Percentiles rank a stretch among this genome's conserved stretches.
phyloP scores from a whole-genome alignment of 2,797 vertebrate genomes.

The Hoplostethus atlanticus region DNA sequence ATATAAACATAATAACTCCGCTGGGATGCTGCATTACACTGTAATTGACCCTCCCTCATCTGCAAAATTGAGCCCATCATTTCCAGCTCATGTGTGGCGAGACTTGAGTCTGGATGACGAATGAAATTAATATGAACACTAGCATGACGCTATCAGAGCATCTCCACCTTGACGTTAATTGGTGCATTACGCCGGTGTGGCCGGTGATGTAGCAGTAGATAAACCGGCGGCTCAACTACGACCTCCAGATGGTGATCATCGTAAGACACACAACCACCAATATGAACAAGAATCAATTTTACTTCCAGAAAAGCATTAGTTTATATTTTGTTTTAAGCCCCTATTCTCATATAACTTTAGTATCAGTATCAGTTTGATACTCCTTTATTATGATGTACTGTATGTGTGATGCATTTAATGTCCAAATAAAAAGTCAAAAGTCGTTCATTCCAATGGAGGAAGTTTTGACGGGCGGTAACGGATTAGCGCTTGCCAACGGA shows the following conservation, averaged over 20 bases:
- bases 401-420: no score
- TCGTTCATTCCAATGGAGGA: no score
- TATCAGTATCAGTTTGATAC: no score
- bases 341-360: no score
- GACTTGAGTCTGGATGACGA: slow-evolving; percentile 48
- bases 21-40: slow-evolving; percentile 67
- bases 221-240: not conserved
- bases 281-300: no score
- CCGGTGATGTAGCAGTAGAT: not conserved
- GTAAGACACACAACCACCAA: no score
- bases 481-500: no score
- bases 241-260: not conserved
- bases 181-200: not conserved
- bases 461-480: no score
- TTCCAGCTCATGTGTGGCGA: slow-evolving; percentile 58
- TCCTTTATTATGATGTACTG: no score
- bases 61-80: slow-evolving; percentile 73
- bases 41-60: slow-evolving; percentile 77
- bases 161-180: slow-evolving; percentile 26
- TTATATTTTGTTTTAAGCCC: no score
- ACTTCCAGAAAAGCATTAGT: no score
- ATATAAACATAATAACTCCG: slow-evolving; percentile 76
- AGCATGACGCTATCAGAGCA: slow-evolving; percentile 30
- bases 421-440: no score
- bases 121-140: slow-evolving; percentile 53